Conservation (phyloP, 2,113 vertebrate species). For the Siphamia tubifer region DNA sequence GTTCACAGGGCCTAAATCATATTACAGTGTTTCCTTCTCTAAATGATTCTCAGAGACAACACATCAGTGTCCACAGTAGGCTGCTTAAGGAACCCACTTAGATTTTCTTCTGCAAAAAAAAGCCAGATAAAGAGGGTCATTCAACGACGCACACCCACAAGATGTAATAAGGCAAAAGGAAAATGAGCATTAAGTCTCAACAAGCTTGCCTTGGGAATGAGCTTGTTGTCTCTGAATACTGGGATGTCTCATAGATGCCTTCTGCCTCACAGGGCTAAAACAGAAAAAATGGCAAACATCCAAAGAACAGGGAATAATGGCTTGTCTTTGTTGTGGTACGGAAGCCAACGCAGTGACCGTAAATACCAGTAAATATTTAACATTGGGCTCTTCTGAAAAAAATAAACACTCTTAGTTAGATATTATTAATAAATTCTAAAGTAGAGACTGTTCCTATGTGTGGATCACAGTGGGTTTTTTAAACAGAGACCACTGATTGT, state of each 20-base stretch:
- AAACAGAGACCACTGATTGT: slow-evolving; percentile 1
- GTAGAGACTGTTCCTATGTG: not conserved
- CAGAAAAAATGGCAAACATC: slow-evolving; percentile 49
- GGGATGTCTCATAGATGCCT: slow-evolving; percentile 52
- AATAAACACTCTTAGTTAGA: not conserved
- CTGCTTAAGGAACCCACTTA: slow-evolving; percentile 35
- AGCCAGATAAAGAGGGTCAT: slow-evolving; percentile 49
- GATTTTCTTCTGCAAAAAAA: slow-evolving; percentile 4
- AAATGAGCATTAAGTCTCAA: slow-evolving; percentile 17
- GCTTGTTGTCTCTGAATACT: slow-evolving; percentile 43
- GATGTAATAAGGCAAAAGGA: slow-evolving; percentile 20
- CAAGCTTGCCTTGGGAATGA: slow-evolving; percentile 10
- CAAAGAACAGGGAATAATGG: slow-evolving; percentile 64
- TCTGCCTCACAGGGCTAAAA: slow-evolving; percentile 62
- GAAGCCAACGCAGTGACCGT: slow-evolving; percentile 62
- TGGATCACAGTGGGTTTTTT: not conserved
- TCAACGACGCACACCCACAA: slow-evolving; percentile 48
- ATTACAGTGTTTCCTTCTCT: not conserved
- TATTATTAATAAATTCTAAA: not conserved
- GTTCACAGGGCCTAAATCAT: not conserved
- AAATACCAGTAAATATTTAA: slow-evolving; percentile 50
- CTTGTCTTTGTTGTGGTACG: slow-evolving; percentile 61
- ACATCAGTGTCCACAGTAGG: slow-evolving; percentile 8
- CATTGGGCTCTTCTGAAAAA: not conserved
- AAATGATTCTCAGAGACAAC: slow-evolving; percentile 5